Base-by-base conservation (phyloP, 2,888 invertebrate species). In the Conomelus anceps region DNA sequence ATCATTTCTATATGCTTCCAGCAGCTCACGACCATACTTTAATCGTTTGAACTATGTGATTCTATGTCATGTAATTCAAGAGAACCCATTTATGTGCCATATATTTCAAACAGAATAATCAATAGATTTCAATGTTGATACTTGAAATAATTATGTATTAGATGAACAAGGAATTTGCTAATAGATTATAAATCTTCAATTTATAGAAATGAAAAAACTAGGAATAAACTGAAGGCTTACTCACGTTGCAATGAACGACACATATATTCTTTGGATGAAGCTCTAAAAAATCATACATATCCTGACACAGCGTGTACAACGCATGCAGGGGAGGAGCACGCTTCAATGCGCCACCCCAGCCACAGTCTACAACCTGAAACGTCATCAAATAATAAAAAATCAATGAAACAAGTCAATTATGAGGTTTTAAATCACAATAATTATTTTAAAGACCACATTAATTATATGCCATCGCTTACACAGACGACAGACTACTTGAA, bases 241-340 rank as follows among this genome's bases (percentile, higher is more conserved):
- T 94, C 92, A 97, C 97, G 94, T 95, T 95, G 92, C 98, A 98
- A 91, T 97, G 97, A 85, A 99, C 95, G 86, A 98, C 96, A 88
- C 96, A 95, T 26, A 98, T 96, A 92, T 97, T 97, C 91, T 96
- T 95, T 17, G 96, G 96, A 92, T 98, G 97, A 90, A 96, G 96
- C 87, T 95, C 95, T 87, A 99, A 94, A 93, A 97, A 98, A 91
- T 97, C 96, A 93, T 97, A 97, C 95, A 98, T 97, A 93, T 97
- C 97, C 92, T 97, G 96, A 92, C 98, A 96, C 85, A 98, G 94
- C 89, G 96, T 96, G 93, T 97, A 98, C 88, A 97, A 94, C 0
- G 96, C 96, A 89, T 96, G 96, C 24, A 99, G 94, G 86, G 97
- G 94, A 0, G 98, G 98, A 0, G 98, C 97, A 91, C 93, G 93